phyloP scores from a whole-genome alignment of 2,888 invertebrate species.

The Drosophila helvetica region DNA sequence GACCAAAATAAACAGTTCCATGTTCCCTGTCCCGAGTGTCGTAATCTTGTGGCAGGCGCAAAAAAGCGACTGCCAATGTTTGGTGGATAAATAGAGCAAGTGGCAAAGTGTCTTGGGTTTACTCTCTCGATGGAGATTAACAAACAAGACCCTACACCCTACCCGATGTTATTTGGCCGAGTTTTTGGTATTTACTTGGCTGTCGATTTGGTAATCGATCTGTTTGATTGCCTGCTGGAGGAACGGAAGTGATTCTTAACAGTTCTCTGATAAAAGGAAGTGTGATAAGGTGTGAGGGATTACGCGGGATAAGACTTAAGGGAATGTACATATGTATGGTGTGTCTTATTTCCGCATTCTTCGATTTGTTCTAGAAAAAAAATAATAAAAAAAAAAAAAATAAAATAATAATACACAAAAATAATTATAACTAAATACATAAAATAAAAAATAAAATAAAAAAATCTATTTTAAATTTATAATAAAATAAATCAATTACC shows the following conservation, averaged over 20 bases:
- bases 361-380: too few species aligned
- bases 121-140: slow-evolving; percentile 42
- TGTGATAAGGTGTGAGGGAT: slow-evolving; percentile 13
- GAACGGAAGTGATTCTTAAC: slow-evolving; percentile 60
- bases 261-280: slow-evolving; percentile 12
- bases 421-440: too few species aligned
- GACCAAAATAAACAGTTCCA: slow-evolving; percentile 70
- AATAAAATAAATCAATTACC: too few species aligned
- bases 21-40: slow-evolving; percentile 47
- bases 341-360: too few species aligned
- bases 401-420: too few species aligned
- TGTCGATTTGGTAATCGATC: slow-evolving; percentile 72
- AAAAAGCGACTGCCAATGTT: slow-evolving; percentile 55
- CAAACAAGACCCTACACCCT: slow-evolving; percentile 47
- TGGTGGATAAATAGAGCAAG: slow-evolving; percentile 59
- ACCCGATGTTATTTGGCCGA: slow-evolving; percentile 37
- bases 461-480: too few species aligned
- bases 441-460: too few species aligned
- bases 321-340: not conserved
- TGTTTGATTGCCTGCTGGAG: slow-evolving; percentile 25
- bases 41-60: slow-evolving; percentile 65
- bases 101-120: slow-evolving; percentile 38
- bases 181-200: slow-evolving; percentile 16
- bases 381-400: too few species aligned
- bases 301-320: too few species aligned